Percentiles rank a stretch among this genome's conserved stretches.
Conservation (phyloP, 1,140 invertebrate genomes). For the Bombus huntii region DNA sequence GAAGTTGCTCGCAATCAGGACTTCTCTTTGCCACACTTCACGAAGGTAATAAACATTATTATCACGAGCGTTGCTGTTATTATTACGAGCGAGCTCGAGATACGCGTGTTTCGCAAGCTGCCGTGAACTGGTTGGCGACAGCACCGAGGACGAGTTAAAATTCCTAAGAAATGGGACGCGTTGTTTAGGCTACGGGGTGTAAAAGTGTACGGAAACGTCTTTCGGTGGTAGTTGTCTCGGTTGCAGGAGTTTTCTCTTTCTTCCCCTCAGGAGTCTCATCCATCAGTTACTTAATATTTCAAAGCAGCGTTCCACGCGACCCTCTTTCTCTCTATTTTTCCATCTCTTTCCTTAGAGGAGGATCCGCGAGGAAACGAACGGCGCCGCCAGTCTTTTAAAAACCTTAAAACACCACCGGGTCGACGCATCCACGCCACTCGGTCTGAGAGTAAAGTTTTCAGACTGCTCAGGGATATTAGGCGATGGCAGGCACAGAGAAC, state of each 20-base stretch:
- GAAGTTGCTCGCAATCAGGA: not conserved
- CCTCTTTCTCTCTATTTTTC: conserved; percentile 25
- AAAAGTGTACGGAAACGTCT: conserved; percentile 16
- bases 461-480: conserved; percentile 76
- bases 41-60: conserved; percentile 6
- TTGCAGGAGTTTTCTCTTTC: conserved; percentile 40
- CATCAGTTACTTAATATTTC: conserved; percentile 82
- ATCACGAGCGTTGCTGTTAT: not conserved
- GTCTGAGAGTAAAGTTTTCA: conserved; percentile 76
- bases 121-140: not conserved
- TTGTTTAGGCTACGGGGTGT: not conserved
- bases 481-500: conserved; percentile 29
- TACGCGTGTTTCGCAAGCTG: conserved; percentile 6
- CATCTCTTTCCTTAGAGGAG: conserved; percentile 20
- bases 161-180: conserved; percentile 46
- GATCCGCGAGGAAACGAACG: conserved; percentile 36
- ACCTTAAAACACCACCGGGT: conserved; percentile 77
- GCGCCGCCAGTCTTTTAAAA: conserved; percentile 76
- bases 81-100: not conserved
- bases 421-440: conserved; percentile 64
- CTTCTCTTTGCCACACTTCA: not conserved
- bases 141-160: conserved; percentile 32
- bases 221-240: conserved; percentile 13
- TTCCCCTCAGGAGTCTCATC: conserved; percentile 77
- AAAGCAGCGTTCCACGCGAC: conserved; percentile 71